Evolutionary conservation across 2,797 vertebrate species (phyloP).

Genomic region (Tympanoctomys barrerae): DNA sequence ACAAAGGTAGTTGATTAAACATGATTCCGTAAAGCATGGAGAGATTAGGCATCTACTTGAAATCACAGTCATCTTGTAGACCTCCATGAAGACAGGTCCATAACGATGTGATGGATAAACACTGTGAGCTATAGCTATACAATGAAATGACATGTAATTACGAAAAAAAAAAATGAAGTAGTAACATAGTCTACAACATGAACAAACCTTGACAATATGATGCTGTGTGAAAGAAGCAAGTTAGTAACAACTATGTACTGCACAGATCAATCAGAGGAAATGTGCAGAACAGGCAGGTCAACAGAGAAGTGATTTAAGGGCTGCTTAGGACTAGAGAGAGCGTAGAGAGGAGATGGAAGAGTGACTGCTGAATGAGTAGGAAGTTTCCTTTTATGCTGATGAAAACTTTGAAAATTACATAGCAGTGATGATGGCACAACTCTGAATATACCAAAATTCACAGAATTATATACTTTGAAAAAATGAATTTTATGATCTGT

Average conservation of each 20-base stretch:
- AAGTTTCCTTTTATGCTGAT: not conserved
- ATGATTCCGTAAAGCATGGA: not conserved
- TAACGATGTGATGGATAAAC: not conserved
- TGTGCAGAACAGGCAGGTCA: not conserved
- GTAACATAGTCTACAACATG: not conserved
- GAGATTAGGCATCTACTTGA: constrained; percentile 7
- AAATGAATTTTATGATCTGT: constrained; percentile 7
- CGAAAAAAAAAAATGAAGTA: not conserved
- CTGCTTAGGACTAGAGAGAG: not conserved
- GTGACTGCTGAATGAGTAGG: not conserved
- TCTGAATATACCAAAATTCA: not conserved
- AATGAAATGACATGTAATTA: not conserved
- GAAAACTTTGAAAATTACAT: constrained; percentile 30
- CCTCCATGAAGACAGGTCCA: not conserved
- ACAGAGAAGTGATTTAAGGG: not conserved
- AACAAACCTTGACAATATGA: not conserved
- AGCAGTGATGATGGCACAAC: not conserved
- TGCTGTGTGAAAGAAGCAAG: not conserved
- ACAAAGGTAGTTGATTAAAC: not conserved
- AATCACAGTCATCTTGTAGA: not conserved
- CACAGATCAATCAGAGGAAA: not conserved
- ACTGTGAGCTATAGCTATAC: not conserved
- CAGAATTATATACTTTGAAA: not conserved
- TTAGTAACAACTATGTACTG: not conserved
- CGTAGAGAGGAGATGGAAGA: not conserved